Base-by-base conservation (phyloP, 2,113 vertebrate species). In the Leucoraja erinaceus region DNA sequence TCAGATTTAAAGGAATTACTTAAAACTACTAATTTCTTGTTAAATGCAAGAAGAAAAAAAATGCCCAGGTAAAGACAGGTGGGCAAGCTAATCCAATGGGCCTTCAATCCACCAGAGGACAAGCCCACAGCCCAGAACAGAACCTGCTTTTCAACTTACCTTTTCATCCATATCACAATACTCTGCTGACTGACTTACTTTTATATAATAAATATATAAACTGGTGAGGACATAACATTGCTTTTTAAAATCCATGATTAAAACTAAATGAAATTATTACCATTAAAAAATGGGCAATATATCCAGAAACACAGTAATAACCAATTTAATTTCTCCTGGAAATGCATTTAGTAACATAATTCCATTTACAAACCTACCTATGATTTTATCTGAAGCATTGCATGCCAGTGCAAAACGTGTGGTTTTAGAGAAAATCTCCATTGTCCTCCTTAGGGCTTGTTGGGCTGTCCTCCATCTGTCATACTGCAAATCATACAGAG, bases 401-500 rank as follows among this genome's bases (percentile, higher is more conserved):
- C 99, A 99, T 0, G 99, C 99, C 0, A 99, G 96, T 0, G 99
- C 98, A 0, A 99, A 99, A 92, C 99, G 98, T 0, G 99, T 99
- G 0, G 98, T 99, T 94, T 99, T 99, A 6, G 98, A 99, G 94
- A 99, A 99, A 93, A 99, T 99, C 94, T 99, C 99, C 99, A 99
- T 99, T 77, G 99, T 99, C 94, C 99, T 97, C 93, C 99, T 97
- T 94, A 99, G 47, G 0, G 99, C 99, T 94, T 99, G 99, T 96
- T 99, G 99, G 6, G 99, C 99, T n/a, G n/a, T n/a, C n/a, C n/a
- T 16, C 99, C 99, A 18, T 99, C 99, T 0, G 99, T 99, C 99
- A 99, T 99, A 95, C 99, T 99, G 94, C 20, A 93, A 22, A 81
- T 93, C 5, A 88, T 22, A 33, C 1, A 93, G 14, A 20, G 75